These are phyloP conservation scores for Odontamblyopus rebecca DNA, from an alignment of 2,797 vertebrate species.

Conservation along the genomic window DNA sequence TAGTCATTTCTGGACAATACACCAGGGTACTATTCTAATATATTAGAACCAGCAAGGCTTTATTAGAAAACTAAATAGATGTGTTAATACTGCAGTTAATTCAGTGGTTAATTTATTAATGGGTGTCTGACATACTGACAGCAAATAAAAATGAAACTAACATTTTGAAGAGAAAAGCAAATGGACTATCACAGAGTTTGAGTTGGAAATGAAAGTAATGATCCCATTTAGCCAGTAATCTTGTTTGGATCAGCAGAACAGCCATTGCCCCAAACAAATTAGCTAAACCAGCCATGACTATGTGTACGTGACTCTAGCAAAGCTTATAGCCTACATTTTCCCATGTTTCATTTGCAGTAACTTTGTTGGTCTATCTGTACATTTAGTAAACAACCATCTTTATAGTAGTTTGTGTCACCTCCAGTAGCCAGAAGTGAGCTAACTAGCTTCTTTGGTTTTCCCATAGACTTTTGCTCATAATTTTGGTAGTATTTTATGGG, in stretches of 20 bases:
- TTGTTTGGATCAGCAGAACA: background rate
- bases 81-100: background rate
- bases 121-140: background rate
- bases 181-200: background rate
- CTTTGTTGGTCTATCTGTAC: background rate
- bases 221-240: background rate
- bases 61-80: background rate
- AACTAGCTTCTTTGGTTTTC: background rate
- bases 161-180: background rate
- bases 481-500: background rate
- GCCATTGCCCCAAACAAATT: no score
- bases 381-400: background rate
- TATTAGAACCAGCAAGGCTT: background rate
- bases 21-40: background rate
- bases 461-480: background rate
- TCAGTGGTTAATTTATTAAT: background rate
- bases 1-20: background rate
- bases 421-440: background rate
- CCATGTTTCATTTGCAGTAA: background rate
- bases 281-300: no score
- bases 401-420: background rate
- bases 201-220: background rate
- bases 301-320: background rate
- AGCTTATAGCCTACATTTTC: background rate
- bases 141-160: background rate